These are phyloP conservation scores for Aphidius ervi DNA, from an alignment of 1,140 invertebrate genomes.

Conservation along the genomic window DNA sequence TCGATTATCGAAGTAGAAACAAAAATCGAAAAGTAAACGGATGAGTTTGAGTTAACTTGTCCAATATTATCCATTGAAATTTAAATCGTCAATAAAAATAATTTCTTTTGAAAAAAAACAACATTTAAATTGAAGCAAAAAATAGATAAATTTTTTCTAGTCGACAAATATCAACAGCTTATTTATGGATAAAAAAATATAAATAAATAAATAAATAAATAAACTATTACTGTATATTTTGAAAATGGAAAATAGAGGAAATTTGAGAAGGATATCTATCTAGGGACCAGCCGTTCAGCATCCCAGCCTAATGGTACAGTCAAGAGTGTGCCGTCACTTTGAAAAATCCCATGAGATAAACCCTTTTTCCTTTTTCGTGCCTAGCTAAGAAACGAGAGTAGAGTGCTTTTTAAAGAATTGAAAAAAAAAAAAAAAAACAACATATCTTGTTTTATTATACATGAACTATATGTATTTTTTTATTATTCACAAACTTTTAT, in stretches of 20 bases:
- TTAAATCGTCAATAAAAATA: too few relatives aligned
- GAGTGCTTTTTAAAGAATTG: conserved; percentile 8
- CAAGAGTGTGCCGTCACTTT: conserved; percentile 21
- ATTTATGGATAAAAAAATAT: too few relatives aligned
- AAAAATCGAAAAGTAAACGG: conserved; percentile 13
- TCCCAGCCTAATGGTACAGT: conserved; percentile 19
- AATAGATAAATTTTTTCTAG: too few relatives aligned
- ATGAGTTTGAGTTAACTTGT: conserved; percentile 6
- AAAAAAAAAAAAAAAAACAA: not conserved
- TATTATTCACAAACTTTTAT: not conserved
- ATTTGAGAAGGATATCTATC: conserved; percentile 23
- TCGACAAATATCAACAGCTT: too few relatives aligned
- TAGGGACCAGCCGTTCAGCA: conserved; percentile 10
- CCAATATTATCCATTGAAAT: not conserved
- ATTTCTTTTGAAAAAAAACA: too few relatives aligned
- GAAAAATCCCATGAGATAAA: conserved; percentile 16
- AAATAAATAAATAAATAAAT: too few relatives aligned
- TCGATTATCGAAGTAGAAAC: not conserved
- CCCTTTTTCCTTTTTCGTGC: not conserved
- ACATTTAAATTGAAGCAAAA: too few relatives aligned
- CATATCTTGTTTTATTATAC: too few relatives aligned
- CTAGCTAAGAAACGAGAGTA: not conserved
- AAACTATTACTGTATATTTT: too few relatives aligned
- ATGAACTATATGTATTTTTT: not conserved
- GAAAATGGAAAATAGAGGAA: conserved; percentile 13